Conservation (phyloP, 2,888 invertebrate genomes). For the Archips xylosteana region DNA sequence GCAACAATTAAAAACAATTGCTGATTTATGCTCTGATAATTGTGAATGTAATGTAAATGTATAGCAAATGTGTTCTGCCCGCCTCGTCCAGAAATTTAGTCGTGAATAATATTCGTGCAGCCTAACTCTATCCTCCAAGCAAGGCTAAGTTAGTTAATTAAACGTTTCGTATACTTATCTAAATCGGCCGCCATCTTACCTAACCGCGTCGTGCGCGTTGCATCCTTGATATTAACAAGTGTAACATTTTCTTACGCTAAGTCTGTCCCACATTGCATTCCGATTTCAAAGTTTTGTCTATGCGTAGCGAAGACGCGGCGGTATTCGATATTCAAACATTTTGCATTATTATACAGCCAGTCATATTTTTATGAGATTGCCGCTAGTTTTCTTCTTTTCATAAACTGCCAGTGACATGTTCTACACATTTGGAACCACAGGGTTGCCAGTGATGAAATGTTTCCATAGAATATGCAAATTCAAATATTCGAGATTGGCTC, state of each 20-base stretch:
- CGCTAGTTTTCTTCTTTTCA: neutral
- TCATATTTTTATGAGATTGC: neutral
- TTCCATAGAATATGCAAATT: slow-evolving; percentile 25
- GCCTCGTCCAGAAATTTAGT: slow-evolving; percentile 1
- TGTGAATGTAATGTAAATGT: neutral
- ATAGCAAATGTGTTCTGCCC: neutral
- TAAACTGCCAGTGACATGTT: neutral
- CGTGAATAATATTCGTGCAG: slow-evolving; percentile 25
- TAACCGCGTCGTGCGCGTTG: slow-evolving; percentile 53
- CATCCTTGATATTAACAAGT: slow-evolving; percentile 65
- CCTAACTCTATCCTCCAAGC: slow-evolving; percentile 23
- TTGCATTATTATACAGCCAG: neutral
- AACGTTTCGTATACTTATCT: slow-evolving; percentile 40
- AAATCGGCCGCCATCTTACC: slow-evolving; percentile 34
- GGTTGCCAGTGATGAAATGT: neutral
- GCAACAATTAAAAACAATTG: neutral
- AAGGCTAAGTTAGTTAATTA: slow-evolving; percentile 38
- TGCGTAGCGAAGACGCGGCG: neutral
- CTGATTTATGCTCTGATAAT: neutral
- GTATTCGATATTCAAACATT: neutral
- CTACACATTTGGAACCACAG: neutral
- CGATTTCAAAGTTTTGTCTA: slow-evolving; percentile 1
- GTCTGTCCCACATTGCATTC: slow-evolving; percentile 30
- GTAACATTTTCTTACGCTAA: slow-evolving; percentile 50
- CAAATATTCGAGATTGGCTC: slow-evolving; percentile 21